Base-by-base conservation (phyloP, 2,888 invertebrate species). In the Ferdinandea cuprea region DNA sequence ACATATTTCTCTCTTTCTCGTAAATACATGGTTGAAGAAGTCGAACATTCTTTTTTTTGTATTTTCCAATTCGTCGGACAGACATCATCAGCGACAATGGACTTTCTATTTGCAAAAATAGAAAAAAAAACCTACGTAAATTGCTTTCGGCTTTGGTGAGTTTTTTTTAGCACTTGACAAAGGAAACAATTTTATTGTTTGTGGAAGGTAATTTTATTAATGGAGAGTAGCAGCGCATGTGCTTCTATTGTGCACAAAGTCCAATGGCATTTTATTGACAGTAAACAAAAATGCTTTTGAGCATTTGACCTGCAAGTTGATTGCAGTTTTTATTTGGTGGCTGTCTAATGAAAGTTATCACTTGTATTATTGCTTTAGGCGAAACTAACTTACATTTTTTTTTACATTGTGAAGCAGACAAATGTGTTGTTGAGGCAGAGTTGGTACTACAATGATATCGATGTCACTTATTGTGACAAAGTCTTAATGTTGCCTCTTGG, bases 271-370 rank as follows among this genome's bases (percentile, higher is more conserved):
- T 58, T 58, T 15, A 58, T 58, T 58, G 69, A 48, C 48, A 30
- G 28, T 48, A 37, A 72, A 72, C 32, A 72, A 15, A 40, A 63
- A 46, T 28, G 63, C 25, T 28, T 44, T 40, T 19, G 32, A 25
- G 42, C 35, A 35, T 52, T 72, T 72, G 72, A 72, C 72, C 72
- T 54, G 63, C 46, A 72, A 63, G 42, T 42, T 52, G 59, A 48
- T 48, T 50, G 59, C 59, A 37, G 9, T 52, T 30, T 37, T 40
- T 13, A 6, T 30, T 32, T 4, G n/a, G n/a, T 11, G 37, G 13
- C 25, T 25, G 15, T 25, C 3, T 3, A 32, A n/a, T 32, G 32
- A 17, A 15, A 15, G 42, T 42, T 50, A 32, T 54, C 13, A 19
- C 42, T 9, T 37, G n/a, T 13, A 5, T 25, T 32, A 1, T 30